Evolutionary conservation across 2,888 invertebrate species (phyloP), one percentile per base, ranked within the genome.

Genomic region (Watsonalla binaria): DNA sequence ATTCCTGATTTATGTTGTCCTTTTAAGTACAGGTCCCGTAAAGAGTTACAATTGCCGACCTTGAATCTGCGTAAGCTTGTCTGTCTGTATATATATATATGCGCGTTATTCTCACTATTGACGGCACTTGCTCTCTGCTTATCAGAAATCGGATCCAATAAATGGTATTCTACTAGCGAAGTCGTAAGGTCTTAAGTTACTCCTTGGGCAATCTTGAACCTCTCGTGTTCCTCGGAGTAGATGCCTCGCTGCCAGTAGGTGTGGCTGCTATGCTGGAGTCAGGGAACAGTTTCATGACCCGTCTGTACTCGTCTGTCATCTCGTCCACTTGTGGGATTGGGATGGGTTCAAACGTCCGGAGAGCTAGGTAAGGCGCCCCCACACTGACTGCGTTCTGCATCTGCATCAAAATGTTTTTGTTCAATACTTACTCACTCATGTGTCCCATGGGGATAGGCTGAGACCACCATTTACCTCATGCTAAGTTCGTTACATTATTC

Each of bases 291-390:
- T 65, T 81, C 76, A 84, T 76, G 5, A 82, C 70, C 1, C 70
- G 59, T 48, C 71, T 72, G 59, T 78, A 83, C 13, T 70, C 59
- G 2, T 78, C 77, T 0, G 60, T 54, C 74, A 81, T 78, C 39
- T 77, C 78, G 55, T 85, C 78, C 0, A 91, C 76, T 4, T 90
- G 89, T 11, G 86, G 78, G 45, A 92, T 60, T 0, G 59, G 63
- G 0, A 56, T 65, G 0, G 82, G 86, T 8, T 91, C 90, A 56
- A 82, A 78, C 39, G 92, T 82, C 56, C 84, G 85, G 55, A 93
- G 71, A 0, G 93, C 92, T 47, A 93, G 76, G 73, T 92, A 92
- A 0, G 94, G 93, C 0, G 93, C 93, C 0, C 93, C 92, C 47
- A 86, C 80, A 5, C 80, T 82, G 2, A 93, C 92, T 13, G 91